phyloP scores from a whole-genome alignment of 2,797 vertebrate genomes.

The Centroberyx gerrardi region DNA sequence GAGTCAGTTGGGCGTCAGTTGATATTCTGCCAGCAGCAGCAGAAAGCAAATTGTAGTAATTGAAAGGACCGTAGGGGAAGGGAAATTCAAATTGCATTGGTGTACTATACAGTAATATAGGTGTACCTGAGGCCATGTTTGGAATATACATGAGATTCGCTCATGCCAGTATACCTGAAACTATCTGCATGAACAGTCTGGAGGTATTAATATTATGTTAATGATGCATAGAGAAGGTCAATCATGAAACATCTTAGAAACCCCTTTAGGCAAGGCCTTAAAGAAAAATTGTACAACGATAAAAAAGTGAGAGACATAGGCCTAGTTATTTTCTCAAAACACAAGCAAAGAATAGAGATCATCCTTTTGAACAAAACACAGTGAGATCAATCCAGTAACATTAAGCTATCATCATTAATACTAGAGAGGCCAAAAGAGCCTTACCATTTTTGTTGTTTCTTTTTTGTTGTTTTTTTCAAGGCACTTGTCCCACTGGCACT shows the following conservation, averaged over 20 bases:
- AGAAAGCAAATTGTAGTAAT: slow-evolving; percentile 78
- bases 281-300: slow-evolving; percentile 4
- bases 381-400: too few species aligned
- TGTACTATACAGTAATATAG: slow-evolving; percentile 34
- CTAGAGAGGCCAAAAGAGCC: too few species aligned
- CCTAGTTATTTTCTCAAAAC: neutral
- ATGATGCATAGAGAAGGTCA: slow-evolving; percentile 39
- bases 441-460: too few species aligned
- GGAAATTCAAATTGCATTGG: slow-evolving; percentile 41
- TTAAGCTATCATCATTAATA: too few species aligned
- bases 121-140: slow-evolving; percentile 48
- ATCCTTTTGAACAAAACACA: too few species aligned
- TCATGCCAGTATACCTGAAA: slow-evolving; percentile 25
- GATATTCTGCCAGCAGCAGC: slow-evolving; percentile 66
- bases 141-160: slow-evolving; percentile 54
- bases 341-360: neutral
- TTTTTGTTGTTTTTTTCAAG: too few species aligned
- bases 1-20: slow-evolving; percentile 54
- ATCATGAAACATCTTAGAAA: slow-evolving; percentile 30
- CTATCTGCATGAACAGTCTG: slow-evolving; percentile 38
- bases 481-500: too few species aligned
- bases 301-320: neutral
- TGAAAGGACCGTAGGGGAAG: slow-evolving; percentile 64
- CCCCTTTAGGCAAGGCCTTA: neutral
- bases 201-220: slow-evolving; percentile 13